Base-by-base conservation (phyloP, 1,140 invertebrate genomes). In the Saccostrea cuccullata region DNA sequence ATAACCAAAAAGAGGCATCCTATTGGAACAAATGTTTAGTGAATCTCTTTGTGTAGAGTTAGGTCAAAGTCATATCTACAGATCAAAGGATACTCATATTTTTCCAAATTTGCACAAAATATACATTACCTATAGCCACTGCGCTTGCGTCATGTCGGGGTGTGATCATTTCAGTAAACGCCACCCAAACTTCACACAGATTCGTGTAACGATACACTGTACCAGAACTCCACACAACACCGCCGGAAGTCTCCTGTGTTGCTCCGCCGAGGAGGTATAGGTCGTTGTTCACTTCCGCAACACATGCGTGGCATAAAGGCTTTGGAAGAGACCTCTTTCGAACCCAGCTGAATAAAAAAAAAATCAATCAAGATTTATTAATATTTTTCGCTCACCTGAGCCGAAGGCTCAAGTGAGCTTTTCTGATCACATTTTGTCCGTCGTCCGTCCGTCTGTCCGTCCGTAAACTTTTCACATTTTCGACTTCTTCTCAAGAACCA, bases 211-310 rank as follows among this genome's bases (percentile, higher is more conserved):
- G 90, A 82, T 87, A 89, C 11, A 92, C 86, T 40, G 84, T 56
- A n/a, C 36, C n/a, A n/a, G 90, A 56, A 77, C 89, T 90, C 3
- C 15, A 55, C n/a, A 90, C 83, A 77, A 83, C 73, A 15, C 85
- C 70, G 8, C 86, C 77, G 0, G 58, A 58, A 3, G 84, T n/a
- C 8, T n/a, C 20, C 56, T 88, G 73, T 3, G 85, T 89, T 36
- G 90, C 86, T 12, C 91, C 91, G 17, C 91, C 91, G 11, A 92
- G 84, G 36, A 92, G 47, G 67, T 84, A 91, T 26, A 92, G 40
- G 0, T 47, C 47, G 55, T 85, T 87, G 15, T 56, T n/a, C 9
- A 87, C 89, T 15, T 87, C 87, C 0, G 88, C 87, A 15, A 90
- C 20, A 47, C 86, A 85, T 73, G 88, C 82, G 56, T 92, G 91